Evolutionary conservation across 53 echinoderm and acorn worm species (phyloP).

Genomic region (Stichopus horrens): DNA sequence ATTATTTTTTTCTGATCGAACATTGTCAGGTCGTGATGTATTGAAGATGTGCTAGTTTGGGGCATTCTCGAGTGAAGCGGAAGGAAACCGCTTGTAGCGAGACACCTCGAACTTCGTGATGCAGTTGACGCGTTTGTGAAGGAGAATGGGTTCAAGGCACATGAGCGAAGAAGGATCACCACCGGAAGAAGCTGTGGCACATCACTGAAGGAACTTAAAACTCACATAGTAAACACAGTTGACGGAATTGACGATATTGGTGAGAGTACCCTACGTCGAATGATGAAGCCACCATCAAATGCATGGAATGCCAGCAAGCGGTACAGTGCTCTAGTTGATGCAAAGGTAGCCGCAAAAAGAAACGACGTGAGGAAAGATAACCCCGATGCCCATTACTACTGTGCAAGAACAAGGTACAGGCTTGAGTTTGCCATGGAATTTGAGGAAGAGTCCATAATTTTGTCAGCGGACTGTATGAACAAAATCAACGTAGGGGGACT

Average conservation of each 20-base stretch:
- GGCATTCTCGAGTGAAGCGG: not conserved
- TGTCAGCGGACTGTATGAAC: conserved; percentile 32
- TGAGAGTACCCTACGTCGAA: too few species aligned
- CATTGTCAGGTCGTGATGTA: too few species aligned
- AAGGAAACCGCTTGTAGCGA: not conserved
- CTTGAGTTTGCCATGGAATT: conserved; percentile 54
- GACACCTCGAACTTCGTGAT: not conserved
- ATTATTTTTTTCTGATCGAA: too few species aligned
- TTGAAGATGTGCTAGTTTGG: too few species aligned
- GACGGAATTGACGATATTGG: too few species aligned
- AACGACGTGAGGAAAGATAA: conserved; percentile 37
- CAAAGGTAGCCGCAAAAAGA: conserved; percentile 42
- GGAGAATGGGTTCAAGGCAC: conserved; percentile 1
- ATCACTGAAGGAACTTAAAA: conserved; percentile 1
- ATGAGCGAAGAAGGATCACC: conserved; percentile 30
- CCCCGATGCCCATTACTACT: conserved; percentile 45
- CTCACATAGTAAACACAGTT: too few species aligned
- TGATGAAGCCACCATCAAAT: conserved; percentile 44
- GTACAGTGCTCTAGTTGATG: conserved; percentile 42
- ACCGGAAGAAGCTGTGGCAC: conserved; percentile 46
- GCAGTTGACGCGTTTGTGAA: not conserved
- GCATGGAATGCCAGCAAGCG: not conserved
- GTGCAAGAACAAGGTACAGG: conserved; percentile 49
- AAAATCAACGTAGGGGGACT: too few species aligned
- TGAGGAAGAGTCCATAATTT: conserved; percentile 5